These are phyloP conservation scores for Tragelaphus strepsiceros DNA, from an alignment of 2,113 vertebrate genomes.

Conservation along the genomic window DNA sequence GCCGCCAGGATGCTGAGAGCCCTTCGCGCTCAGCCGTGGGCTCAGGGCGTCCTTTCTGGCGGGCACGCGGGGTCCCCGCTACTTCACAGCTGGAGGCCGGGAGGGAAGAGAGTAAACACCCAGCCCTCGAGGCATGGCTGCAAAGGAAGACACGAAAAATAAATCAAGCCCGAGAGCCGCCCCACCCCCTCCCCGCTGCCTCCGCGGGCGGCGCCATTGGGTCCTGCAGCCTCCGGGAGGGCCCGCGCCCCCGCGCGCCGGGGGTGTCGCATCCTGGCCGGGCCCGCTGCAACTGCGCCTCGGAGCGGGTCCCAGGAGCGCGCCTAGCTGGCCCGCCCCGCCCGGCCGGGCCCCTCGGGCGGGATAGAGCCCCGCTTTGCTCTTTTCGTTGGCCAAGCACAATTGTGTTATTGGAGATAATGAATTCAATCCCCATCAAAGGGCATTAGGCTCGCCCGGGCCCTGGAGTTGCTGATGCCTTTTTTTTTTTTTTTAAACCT, in stretches of 20 bases:
- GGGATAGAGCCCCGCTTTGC: constrained; percentile 90
- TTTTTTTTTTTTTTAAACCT: constrained; percentile 79
- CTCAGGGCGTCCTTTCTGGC: neutral
- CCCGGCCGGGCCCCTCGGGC: constrained; percentile 80
- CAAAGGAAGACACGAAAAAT: neutral
- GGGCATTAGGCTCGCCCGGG: constrained; percentile 93
- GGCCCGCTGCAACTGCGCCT: constrained; percentile 69
- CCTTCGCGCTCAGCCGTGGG: neutral
- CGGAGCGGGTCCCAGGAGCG: constrained; percentile 42
- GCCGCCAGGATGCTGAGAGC: rapidly evolving
- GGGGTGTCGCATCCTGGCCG: constrained; percentile 78
- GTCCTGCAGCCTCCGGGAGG: neutral
- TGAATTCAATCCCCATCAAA: constrained; percentile 99
- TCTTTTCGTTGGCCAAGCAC: constrained; percentile 97
- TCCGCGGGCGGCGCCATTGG: neutral
- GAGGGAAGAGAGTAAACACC: neutral
- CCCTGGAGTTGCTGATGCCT: constrained; percentile 84
- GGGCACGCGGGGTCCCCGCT: rapidly evolving
- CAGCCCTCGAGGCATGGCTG: neutral
- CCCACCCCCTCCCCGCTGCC: constrained; percentile 22
- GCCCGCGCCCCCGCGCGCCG: constrained; percentile 54
- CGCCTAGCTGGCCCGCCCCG: constrained; percentile 72
- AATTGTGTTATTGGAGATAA: constrained; percentile 99
- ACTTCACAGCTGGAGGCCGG: neutral
- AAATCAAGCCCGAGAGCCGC: constrained; percentile 64